Percentiles rank a stretch among this genome's conserved stretches.
phyloP scores from a whole-genome alignment of 2,113 vertebrate genomes.

The Callocephalon fimbriatum region DNA sequence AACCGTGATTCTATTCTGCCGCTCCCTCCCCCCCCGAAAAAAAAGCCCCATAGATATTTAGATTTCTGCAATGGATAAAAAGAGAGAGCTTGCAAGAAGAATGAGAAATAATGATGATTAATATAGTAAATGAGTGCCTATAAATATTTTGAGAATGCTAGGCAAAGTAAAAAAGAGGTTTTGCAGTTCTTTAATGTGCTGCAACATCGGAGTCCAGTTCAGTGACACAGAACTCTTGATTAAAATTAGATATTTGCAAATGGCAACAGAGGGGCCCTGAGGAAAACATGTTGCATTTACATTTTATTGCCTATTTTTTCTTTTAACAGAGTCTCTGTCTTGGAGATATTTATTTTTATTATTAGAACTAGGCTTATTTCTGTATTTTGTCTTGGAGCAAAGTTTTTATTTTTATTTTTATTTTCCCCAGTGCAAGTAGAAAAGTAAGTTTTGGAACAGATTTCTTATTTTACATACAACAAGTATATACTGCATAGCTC shows the following conservation, averaged over 20 bases:
- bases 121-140: background rate
- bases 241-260: background rate
- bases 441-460: background rate
- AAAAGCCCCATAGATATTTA: background rate
- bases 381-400: background rate
- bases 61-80: background rate
- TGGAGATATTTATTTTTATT: background rate
- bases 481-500: background rate
- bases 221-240: background rate
- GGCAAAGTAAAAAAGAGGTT: background rate
- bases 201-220: background rate
- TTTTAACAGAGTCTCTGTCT: background rate
- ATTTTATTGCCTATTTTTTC: background rate
- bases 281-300: background rate
- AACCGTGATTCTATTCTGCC: background rate
- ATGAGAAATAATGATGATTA: background rate
- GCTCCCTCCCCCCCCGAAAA: rapidly evolving
- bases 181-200: background rate
- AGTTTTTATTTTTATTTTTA: background rate
- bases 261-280: background rate
- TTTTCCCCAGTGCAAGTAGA: background rate
- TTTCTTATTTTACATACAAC: background rate
- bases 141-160: background rate
- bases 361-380: background rate
- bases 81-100: background rate